Base-by-base conservation (phyloP, 2,888 invertebrate genomes). In the Tetheella fluctuosa region DNA sequence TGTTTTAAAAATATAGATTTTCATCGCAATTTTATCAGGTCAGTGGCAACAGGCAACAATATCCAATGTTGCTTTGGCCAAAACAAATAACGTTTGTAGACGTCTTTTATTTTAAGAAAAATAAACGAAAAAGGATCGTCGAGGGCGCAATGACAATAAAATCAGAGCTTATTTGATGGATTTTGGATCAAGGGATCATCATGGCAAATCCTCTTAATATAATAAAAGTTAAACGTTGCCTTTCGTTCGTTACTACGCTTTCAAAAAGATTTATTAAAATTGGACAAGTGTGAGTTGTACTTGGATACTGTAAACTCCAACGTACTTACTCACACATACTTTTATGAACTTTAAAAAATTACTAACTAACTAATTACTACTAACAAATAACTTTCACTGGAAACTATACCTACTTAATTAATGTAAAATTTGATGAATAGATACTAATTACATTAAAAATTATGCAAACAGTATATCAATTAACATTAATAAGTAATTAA, bases 61-160 rank as follows among this genome's bases (percentile, higher is more conserved):
- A 55, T 34, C 34, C 34, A 34, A 23, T 55, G 28, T 30, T 34
- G 30, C 15, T 20, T 34, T 17, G 30, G 13, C 23, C 20, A 20
- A 55, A 55, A 34, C 34, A 34, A 55, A 55, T 55, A 34, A 23
- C 30, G 55, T 10, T 23, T 12, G 20, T 13, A 54, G 23, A 23
- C 17, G 34, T 55, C 15, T 10, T 23, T 55, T 34, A 34, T 34
- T 34, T 54, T 34, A 30, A 55, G 17, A 55, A 23, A 55, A 55
- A 55, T 55, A 34, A 34, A 48, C 48, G 48, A 34, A 55, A 54
- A 30, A 30, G 54, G 20, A 54, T 30, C n/a, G n/a, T 10, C 54
- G 10, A 12, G 7, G n/a, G 17, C 54, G 54, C 54, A 54, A 34
- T 30, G 53, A 28, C 28, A 53, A 53, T 53, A 53, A 48, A 48